These are phyloP conservation scores for Taurulus bubalis DNA, from an alignment of 2,113 vertebrate genomes.

Conservation along the genomic window DNA sequence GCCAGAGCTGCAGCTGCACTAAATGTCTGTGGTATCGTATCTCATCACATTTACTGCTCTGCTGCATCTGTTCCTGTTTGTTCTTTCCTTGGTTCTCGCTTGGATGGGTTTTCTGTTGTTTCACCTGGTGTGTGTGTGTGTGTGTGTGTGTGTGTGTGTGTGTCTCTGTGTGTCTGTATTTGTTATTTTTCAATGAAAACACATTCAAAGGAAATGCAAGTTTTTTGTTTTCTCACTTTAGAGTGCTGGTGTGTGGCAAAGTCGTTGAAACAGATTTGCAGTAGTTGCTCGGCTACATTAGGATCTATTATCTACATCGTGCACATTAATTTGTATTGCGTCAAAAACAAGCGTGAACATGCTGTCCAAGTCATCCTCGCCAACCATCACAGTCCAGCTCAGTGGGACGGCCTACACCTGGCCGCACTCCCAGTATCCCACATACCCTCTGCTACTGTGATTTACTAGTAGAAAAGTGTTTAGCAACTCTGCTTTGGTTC, in stretches of 20 bases:
- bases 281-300: constrained; percentile 28
- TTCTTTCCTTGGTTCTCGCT: constrained; percentile 1
- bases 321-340: background rate
- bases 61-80: constrained; percentile 46
- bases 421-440: constrained; percentile 17
- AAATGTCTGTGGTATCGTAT: constrained; percentile 14
- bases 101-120: constrained; percentile 50
- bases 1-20: background rate
- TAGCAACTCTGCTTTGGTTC: background rate
- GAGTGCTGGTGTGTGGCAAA: background rate
- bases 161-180: background rate
- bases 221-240: background rate
- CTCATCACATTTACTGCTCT: constrained; percentile 19
- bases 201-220: background rate
- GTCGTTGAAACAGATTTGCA: background rate
- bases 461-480: background rate
- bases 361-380: background rate
- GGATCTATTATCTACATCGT: constrained; percentile 5
- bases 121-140: background rate
- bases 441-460: background rate
- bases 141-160: too few relatives aligned
- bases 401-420: background rate
- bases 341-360: constrained; percentile 11
- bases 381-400: background rate
- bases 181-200: background rate